Evolutionary conservation across 2,113 vertebrate species (phyloP).

Genomic region (Stictonetta naevosa): DNA sequence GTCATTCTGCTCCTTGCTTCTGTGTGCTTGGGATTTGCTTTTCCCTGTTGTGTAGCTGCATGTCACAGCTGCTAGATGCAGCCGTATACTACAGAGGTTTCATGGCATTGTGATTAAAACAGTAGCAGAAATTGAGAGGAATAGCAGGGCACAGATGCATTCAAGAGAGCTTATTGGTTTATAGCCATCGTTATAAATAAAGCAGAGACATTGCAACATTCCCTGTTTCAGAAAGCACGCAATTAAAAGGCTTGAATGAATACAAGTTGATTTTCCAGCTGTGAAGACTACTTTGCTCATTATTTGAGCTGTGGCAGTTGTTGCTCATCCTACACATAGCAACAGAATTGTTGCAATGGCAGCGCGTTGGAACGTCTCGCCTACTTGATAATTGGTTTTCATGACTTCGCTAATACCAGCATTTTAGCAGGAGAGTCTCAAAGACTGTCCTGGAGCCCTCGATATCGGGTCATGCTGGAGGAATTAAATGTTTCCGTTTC

Average conservation of each 20-base stretch:
- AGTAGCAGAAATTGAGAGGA: neutral
- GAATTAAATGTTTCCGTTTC: neutral
- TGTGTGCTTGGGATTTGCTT: neutral
- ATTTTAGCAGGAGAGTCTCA: neutral
- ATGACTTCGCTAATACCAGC: neutral
- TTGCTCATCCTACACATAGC: neutral
- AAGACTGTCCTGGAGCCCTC: neutral
- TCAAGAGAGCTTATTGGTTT: neutral
- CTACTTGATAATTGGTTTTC: neutral
- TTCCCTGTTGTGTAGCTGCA: neutral
- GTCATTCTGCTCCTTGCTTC: neutral
- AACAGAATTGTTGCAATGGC: neutral
- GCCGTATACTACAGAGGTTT: neutral
- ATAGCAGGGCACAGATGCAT: neutral
- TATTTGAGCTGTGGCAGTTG: neutral
- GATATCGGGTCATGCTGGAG: neutral
- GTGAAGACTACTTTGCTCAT: neutral
- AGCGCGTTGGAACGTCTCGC: neutral
- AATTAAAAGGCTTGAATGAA: neutral
- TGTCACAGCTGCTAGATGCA: neutral
- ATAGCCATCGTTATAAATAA: neutral
- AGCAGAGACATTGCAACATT: neutral
- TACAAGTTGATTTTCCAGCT: neutral
- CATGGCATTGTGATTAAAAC: rapidly evolving
- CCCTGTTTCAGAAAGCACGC: no score